Conservation (phyloP, 2,888 invertebrate genomes). For the Scotopteryx bipunctaria region DNA sequence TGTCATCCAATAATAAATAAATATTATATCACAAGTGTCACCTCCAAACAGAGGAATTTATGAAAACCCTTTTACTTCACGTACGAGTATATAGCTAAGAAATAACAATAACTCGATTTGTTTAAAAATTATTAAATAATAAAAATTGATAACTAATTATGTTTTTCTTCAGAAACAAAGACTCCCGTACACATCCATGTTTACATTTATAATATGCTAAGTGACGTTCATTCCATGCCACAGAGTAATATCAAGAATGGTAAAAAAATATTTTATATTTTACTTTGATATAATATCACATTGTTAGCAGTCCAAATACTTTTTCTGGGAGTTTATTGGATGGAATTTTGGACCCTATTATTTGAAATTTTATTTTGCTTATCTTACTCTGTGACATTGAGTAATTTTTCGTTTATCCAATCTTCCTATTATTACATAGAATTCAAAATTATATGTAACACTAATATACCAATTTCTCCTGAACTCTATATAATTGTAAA, state of each 20-base stretch:
- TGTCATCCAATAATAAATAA: slow-evolving; percentile 77
- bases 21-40: slow-evolving; percentile 76
- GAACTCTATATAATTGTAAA: slow-evolving; percentile 60
- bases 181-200: slow-evolving; percentile 82
- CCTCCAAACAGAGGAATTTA: slow-evolving; percentile 57
- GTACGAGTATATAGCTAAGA: too few relatives aligned
- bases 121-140: slow-evolving; percentile 37
- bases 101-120: slow-evolving; percentile 43
- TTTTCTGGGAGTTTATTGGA: slow-evolving; percentile 68
- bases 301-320: slow-evolving; percentile 69
- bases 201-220: slow-evolving; percentile 57
- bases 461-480: slow-evolving; percentile 65
- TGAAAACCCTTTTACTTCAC: slow-evolving; percentile 46
- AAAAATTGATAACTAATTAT: slow-evolving; percentile 67
- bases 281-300: slow-evolving; percentile 70
- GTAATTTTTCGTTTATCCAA: slow-evolving; percentile 58
- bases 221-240: slow-evolving; percentile 61
- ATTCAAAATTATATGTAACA: slow-evolving; percentile 70
- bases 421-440: slow-evolving; percentile 63
- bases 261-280: slow-evolving; percentile 68
- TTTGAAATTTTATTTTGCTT: slow-evolving; percentile 61
- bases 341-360: slow-evolving; percentile 81
- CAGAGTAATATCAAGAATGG: slow-evolving; percentile 67
- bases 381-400: slow-evolving; percentile 72
- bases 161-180: slow-evolving; percentile 78